Evolutionary conservation across 2,113 vertebrate genomes (phyloP).

Genomic region (Tenebrosternarchus preto): DNA sequence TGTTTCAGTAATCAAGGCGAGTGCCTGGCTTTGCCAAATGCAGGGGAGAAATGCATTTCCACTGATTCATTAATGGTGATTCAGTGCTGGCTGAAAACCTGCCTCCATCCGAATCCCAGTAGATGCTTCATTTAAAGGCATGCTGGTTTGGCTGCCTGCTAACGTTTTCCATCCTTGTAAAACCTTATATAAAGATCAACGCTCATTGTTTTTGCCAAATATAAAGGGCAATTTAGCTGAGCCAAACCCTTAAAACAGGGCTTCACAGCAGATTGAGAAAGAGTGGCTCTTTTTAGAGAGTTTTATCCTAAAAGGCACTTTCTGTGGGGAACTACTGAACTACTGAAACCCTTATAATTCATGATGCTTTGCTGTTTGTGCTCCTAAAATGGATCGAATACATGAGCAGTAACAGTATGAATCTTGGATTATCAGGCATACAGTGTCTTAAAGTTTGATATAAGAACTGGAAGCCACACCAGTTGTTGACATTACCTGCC

Average conservation of each 20-base stretch:
- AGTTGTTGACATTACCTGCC: neutral
- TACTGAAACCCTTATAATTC: no score
- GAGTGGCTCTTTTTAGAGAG: constrained; percentile 10
- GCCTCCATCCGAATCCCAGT: constrained; percentile 33
- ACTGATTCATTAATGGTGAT: constrained; percentile 45
- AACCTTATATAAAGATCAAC: constrained; percentile 49
- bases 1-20: constrained; percentile 65
- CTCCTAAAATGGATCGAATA: neutral
- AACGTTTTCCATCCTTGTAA: constrained; percentile 53
- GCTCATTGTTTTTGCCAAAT: constrained; percentile 47
- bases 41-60: constrained; percentile 43
- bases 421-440: neutral
- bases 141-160: constrained; percentile 47
- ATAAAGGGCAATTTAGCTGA: constrained; percentile 38
- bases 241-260: constrained; percentile 42
- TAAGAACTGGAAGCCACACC: neutral
- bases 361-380: neutral
- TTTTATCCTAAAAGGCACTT: constrained; percentile 19
- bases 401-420: neutral
- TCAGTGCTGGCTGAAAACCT: constrained; percentile 34
- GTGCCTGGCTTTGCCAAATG: constrained; percentile 48
- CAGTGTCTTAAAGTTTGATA: neutral
- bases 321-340: neutral
- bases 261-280: constrained; percentile 17
- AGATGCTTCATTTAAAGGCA: constrained; percentile 49